Evolutionary conservation across 2,797 vertebrate genomes (phyloP), one percentile per base, ranked within the genome.

Genomic region (Falco novaeseelandiae): DNA sequence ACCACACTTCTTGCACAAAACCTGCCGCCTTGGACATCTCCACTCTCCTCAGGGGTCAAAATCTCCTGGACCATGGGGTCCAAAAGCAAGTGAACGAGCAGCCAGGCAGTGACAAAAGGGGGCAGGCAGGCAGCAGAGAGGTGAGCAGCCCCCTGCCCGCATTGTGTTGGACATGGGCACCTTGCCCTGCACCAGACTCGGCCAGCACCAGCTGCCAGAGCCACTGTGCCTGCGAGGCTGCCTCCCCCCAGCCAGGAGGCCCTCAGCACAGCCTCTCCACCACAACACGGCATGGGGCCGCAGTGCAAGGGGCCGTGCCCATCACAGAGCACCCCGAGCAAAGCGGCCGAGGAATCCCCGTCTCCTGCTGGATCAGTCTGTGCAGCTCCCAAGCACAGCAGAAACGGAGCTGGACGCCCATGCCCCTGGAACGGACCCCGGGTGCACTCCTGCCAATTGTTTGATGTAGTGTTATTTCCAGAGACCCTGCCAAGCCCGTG

Each of bases 401-500:
- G 96, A 96, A 92, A 87, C 14, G 54, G 83, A 83, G 74, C 87
- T 94, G 95, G 94, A 97, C 71, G 71, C 90, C 92, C 76, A 1
- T 97, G 96, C 94, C 97, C 95, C 92, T 97, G 96, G 97, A 98
- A 97, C 2, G 0, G 96, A 94, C 92, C 82, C 73, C 7, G 48
- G 63, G 87, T 78, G 83, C 3, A 3, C 38, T 96, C 92, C 83
- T 90, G 97, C 97, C 97, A 98, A 97, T 76, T 97, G 95, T 98
- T 97, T 98, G 97, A 98, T 97, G 97, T 97, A 96, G 95, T 97
- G 97, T 96, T 97, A 94, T 98, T 98, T 98, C 97, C 97, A 98
- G 92, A 97, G 91, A 26, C 86, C 34, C 74, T 94, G 97, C 97
- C 97, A 98, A 97, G 90, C 89, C 87, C 19, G 16, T 94, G 95